Evolutionary conservation across 2,888 invertebrate genomes (phyloP), one percentile per base, ranked within the genome.

Genomic region (Metalampra italica): DNA sequence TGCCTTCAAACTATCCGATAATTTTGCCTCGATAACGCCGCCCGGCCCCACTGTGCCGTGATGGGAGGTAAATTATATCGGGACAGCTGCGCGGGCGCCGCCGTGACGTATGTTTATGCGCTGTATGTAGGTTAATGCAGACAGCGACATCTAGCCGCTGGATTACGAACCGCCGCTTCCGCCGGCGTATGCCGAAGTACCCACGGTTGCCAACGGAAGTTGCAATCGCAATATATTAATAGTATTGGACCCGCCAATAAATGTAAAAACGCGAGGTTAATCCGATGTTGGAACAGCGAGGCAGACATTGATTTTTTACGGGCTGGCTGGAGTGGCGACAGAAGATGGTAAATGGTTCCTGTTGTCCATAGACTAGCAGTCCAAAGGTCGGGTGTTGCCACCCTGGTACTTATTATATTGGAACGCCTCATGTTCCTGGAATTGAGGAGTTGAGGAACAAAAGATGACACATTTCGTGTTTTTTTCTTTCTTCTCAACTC

Each of bases 101-200:
- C 41, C 43, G 58, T 65, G 61, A 66, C 68, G 66, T 55, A 55
- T 64, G 71, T 74, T 72, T 75, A 65, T 67, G 56, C 54, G 63
- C 59, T 60, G 60, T 60, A 78, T 78, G 58, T 78, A 77, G 81
- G 80, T 83, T 82, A 79, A 71, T 74, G 68, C 71, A 66, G 54
- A 64, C 69, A 82, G 75, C 82, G 84, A 74, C 86, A 86, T 85
- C 85, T 85, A 75, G 69, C 57, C 57, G 49, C 53, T 56, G 59
- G 55, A 62, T 60, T 62, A 66, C 51, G 71, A 72, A 81, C 69
- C 62, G 66, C 30, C 49, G 66, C 60, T 73, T 70, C 70, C 64
- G 64, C 59, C 56, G 53, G 55, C 47, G 53, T 49, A 55, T 51
- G 57, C 57, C 52, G 47, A 56, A 64, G 47, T 43, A 52, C 49